These are phyloP conservation scores for Standfussiana lucernea DNA, from an alignment of 2,888 invertebrate genomes.

Conservation along the genomic window DNA sequence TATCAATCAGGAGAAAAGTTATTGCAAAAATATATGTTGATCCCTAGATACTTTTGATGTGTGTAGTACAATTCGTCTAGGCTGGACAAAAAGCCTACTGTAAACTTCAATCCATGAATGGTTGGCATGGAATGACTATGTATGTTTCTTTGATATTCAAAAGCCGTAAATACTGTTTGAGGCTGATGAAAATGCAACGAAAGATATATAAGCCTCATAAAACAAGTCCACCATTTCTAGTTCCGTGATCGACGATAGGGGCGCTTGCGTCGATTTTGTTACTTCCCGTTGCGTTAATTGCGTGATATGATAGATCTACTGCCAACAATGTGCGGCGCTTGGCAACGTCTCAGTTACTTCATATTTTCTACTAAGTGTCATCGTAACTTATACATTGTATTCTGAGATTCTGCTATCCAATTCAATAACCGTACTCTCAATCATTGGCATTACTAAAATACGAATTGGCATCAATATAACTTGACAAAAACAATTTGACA, in stretches of 20 bases:
- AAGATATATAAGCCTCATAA: not conserved
- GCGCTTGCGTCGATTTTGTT: conserved; percentile 42
- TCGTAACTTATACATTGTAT: conserved; percentile 22
- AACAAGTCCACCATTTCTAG: not conserved
- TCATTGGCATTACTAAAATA: not conserved
- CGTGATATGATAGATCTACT: conserved; percentile 36
- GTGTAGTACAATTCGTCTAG: not conserved
- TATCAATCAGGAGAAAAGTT: too few species aligned
- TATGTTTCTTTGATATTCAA: not conserved
- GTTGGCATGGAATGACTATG: not conserved
- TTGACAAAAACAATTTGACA: not conserved
- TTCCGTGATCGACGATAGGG: conserved; percentile 18
- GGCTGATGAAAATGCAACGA: not conserved
- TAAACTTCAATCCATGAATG: not conserved
- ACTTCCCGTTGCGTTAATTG: conserved; percentile 28
- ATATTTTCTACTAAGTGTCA: conserved; percentile 49
- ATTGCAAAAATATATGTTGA: too few species aligned
- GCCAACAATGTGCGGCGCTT: conserved; percentile 46
- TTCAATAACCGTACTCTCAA: not conserved
- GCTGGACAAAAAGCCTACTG: not conserved
- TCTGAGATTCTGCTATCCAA: not conserved
- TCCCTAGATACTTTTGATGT: too few species aligned
- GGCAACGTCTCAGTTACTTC: conserved; percentile 43
- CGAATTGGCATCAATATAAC: conserved; percentile 4
- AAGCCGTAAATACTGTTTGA: not conserved